Percentiles rank a stretch among this genome's conserved stretches.
phyloP scores from a whole-genome alignment of 2,797 vertebrate genomes.

The Tokudaia tokunoshimensis region DNA sequence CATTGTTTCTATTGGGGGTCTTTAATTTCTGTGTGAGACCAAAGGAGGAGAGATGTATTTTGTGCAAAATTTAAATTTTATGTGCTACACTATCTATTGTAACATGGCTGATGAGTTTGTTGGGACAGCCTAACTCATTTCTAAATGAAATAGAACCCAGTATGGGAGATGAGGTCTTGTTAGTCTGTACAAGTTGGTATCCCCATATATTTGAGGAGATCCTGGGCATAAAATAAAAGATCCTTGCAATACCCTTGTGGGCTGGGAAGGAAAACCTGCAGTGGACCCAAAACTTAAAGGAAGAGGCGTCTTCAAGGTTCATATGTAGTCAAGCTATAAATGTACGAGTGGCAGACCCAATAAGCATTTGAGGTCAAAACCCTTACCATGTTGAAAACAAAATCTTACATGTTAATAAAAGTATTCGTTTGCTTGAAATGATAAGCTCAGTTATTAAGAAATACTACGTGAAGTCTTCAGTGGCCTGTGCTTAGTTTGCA shows the following conservation, averaged over 20 bases:
- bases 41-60: conserved; percentile 79
- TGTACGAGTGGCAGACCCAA: conserved; percentile 74
- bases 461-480: neutral
- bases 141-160: neutral
- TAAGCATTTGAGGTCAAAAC: conserved; percentile 79
- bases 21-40: conserved; percentile 77
- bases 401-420: conserved; percentile 81
- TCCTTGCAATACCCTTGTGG: neutral
- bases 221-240: neutral
- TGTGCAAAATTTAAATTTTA: conserved; percentile 61
- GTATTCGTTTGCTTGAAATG: conserved; percentile 81
- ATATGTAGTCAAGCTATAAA: conserved; percentile 21
- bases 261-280: neutral
- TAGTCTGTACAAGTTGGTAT: neutral
- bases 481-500: neutral
- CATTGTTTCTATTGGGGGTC: neutral
- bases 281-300: neutral
- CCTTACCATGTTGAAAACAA: conserved; percentile 77
- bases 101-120: conserved; percentile 46
- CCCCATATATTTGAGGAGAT: neutral
- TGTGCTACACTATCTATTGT: neutral
- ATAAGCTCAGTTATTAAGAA: conserved; percentile 42
- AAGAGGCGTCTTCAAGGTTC: conserved; percentile 47
- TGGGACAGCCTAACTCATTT: conserved; percentile 26
- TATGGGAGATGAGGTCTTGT: neutral